Evolutionary conservation across 2,797 vertebrate species (phyloP).

Genomic region (Falco novaeseelandiae): DNA sequence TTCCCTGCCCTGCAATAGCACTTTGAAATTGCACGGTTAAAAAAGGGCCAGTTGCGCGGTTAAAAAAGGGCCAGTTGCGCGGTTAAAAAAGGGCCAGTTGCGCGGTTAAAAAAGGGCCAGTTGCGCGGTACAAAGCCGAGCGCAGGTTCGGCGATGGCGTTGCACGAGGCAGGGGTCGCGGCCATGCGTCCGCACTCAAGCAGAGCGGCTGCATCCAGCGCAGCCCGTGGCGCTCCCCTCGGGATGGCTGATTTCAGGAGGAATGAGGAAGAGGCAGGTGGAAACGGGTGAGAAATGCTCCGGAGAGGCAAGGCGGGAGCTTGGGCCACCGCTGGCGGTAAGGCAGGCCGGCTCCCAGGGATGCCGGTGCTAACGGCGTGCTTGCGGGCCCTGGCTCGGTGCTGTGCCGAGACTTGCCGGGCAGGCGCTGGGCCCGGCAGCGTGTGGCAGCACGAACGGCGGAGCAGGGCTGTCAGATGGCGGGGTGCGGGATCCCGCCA

Average conservation of each 20-base stretch:
- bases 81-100: background rate
- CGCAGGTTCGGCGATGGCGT: background rate
- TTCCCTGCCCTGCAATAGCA: background rate
- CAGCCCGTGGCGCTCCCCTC: background rate
- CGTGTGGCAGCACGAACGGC: background rate
- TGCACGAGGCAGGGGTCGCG: background rate
- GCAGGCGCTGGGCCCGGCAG: background rate
- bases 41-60: background rate
- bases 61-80: background rate
- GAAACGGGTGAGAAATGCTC: background rate
- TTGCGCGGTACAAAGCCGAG: background rate
- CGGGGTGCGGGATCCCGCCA: accelerated
- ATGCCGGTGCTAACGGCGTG: background rate
- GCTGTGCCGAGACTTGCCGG: background rate
- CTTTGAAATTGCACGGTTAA: background rate
- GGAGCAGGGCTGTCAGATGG: background rate
- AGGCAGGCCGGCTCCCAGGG: background rate
- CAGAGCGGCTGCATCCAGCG: background rate
- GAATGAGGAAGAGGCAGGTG: background rate
- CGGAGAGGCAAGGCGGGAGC: accelerated
- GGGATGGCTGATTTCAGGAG: background rate
- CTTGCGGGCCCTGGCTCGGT: background rate
- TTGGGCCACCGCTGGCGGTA: background rate
- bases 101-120: no score
- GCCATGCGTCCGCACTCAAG: background rate